phyloP scores from a whole-genome alignment of 1,140 invertebrate species.

The Prorops nasuta region DNA sequence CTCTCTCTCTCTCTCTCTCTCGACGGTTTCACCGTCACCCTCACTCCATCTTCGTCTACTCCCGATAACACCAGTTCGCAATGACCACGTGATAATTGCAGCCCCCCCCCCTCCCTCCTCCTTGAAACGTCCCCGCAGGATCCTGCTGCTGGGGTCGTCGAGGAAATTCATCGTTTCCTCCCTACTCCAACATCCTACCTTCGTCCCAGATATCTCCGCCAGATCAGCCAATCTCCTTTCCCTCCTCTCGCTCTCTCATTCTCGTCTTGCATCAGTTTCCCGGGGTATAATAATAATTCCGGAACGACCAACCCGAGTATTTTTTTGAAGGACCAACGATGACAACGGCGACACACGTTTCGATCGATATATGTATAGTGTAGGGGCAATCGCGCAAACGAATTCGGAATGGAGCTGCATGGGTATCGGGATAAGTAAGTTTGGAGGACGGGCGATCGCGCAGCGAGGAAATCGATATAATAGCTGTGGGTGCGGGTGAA shows the following conservation, averaged over 20 bases:
- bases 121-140: conserved; percentile 21
- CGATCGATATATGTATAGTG: too few species aligned
- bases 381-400: too few species aligned
- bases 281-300: too few species aligned
- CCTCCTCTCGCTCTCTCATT: conserved; percentile 3
- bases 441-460: neutral
- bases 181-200: neutral
- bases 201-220: neutral
- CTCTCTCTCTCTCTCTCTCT: conserved; percentile 9
- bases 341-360: too few species aligned
- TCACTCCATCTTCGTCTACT: conserved; percentile 17
- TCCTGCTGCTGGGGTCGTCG: conserved; percentile 38
- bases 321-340: too few species aligned
- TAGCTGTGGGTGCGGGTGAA: neutral
- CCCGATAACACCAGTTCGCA: conserved; percentile 51
- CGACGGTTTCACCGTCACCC: conserved; percentile 5
- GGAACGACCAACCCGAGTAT: too few species aligned
- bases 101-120: conserved; percentile 33
- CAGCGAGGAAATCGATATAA: neutral
- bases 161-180: conserved; percentile 48
- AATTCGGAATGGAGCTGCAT: too few species aligned
- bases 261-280: too few species aligned
- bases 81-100: conserved; percentile 56
- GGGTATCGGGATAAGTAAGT: neutral
- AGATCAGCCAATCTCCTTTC: too few species aligned